Evolutionary conservation across 2,888 invertebrate species (phyloP).

Genomic region (Athrips mouffetella): DNA sequence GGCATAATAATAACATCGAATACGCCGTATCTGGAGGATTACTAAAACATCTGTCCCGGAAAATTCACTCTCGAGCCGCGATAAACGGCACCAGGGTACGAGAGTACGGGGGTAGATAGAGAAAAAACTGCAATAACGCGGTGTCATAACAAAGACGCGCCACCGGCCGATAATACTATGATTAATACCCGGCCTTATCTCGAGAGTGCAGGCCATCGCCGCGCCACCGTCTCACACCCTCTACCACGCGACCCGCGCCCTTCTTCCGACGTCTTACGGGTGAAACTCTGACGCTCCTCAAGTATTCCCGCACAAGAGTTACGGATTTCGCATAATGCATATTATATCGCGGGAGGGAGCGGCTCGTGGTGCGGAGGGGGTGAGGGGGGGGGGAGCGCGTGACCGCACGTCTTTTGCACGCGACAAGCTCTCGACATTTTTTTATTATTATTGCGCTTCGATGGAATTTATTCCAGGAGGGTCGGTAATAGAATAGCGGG

Average conservation of each 20-base stretch:
- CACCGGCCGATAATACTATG: slow-evolving; percentile 75
- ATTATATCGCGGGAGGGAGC: slow-evolving; percentile 52
- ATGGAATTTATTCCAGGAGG: slow-evolving; percentile 69
- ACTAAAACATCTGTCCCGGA: slow-evolving; percentile 77
- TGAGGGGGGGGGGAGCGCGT: slow-evolving; percentile 49
- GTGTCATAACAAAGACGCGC: slow-evolving; percentile 76
- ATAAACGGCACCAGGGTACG: too few relatives aligned
- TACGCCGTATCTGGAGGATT: slow-evolving; percentile 47
- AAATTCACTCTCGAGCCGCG: slow-evolving; percentile 69
- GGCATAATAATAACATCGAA: slow-evolving; percentile 55
- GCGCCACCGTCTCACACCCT: slow-evolving; percentile 41
- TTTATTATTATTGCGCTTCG: slow-evolving; percentile 78
- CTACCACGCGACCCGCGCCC: slow-evolving; percentile 26
- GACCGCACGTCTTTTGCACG: slow-evolving; percentile 77
- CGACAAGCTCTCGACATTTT: slow-evolving; percentile 77
- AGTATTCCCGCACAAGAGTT: slow-evolving; percentile 73
- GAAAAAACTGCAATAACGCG: slow-evolving; percentile 76
- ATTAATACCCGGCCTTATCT: slow-evolving; percentile 77
- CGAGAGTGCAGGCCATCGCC: slow-evolving; percentile 69
- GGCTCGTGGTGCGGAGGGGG: slow-evolving; percentile 26
- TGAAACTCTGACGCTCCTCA: slow-evolving; percentile 15
- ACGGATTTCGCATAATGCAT: slow-evolving; percentile 79
- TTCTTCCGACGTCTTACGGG: not conserved
- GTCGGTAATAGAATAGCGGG: slow-evolving; percentile 63
- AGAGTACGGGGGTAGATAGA: slow-evolving; percentile 72